Evolutionary conservation across 2,888 invertebrate species (phyloP), one percentile per base, ranked within the genome.

Genomic region (Anaspis maculata): DNA sequence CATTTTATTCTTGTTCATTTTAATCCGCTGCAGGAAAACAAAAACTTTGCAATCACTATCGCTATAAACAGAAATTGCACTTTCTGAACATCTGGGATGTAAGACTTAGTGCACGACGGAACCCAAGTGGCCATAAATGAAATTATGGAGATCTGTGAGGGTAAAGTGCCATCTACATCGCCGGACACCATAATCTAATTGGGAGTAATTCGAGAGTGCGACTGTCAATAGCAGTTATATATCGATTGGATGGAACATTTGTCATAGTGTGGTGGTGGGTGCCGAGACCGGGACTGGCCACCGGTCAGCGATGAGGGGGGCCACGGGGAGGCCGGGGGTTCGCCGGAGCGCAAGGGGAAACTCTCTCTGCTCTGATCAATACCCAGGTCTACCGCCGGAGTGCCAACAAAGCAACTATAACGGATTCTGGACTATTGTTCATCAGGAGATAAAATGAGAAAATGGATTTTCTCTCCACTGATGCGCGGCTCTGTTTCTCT

Each of bases 381-480:
- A 66, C 64, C 62, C 64, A 64, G 64, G 66, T 64, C 64, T 64
- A 64, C 64, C 65, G 61, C 64, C 62, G 62, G 62, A 64, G 62
- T 65, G 65, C 64, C 62, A 64, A 65, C 65, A 65, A 65, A 65
- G 65, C 65, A 65, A 65, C 65, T 65, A 65, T 64, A 65, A 64
- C 64, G 64, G 64, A 65, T 64, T 62, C 65, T 63, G 62, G 62
- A 62, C 64, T 63, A 65, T 65, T 65, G 65, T 65, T 65, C 65
- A 65, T 65, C 64, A 60, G 59, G 59, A 64, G 64, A 65, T 65
- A 64, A 64, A 64, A 65, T 63, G 65, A 62, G 65, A 63, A 64
- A 59, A 60, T 61, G 60, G 58, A 60, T 60, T 59, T 58, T 56
- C 55, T 51, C 50, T n/a, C n/a, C n/a, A n/a, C n/a, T n/a, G n/a